Evolutionary conservation across 37 sponge, comb jelly and placozoan genomes (phyloP).

Genomic region (Bolinopsis microptera): DNA sequence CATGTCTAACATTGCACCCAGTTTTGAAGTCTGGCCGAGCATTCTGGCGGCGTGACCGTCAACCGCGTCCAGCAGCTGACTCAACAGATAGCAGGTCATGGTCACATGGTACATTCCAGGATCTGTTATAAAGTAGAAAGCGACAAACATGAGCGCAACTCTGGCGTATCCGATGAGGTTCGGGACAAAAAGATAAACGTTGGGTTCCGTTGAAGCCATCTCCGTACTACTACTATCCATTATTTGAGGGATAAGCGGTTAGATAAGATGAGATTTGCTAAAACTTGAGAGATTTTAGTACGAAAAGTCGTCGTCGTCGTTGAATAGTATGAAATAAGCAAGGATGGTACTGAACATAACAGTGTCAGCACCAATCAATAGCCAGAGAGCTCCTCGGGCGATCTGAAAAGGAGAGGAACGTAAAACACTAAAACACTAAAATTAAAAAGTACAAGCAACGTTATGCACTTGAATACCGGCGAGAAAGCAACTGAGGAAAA

Average conservation of each 20-base stretch:
- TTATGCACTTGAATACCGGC: too few species aligned
- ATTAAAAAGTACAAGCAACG: too few species aligned
- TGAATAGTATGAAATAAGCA: conserved; percentile 37
- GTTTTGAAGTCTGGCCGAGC: conserved; percentile 24
- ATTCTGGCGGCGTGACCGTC: conserved; percentile 61
- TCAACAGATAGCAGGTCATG: conserved; percentile 31
- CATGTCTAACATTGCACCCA: conserved; percentile 60
- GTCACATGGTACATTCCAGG: neutral
- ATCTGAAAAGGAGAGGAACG: too few species aligned
- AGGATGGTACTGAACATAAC: conserved; percentile 54
- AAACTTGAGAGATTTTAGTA: neutral
- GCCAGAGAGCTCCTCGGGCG: conserved; percentile 28
- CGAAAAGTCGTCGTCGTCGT: conserved; percentile 51
- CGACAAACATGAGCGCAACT: conserved; percentile 3
- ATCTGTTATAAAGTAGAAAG: conserved; percentile 63
- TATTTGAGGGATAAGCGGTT: too few species aligned
- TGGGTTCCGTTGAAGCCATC: neutral
- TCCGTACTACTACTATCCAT: neutral
- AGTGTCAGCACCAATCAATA: conserved; percentile 37
- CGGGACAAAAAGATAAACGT: conserved; percentile 27
- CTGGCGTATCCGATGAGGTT: conserved; percentile 46
- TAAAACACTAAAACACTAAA: too few species aligned
- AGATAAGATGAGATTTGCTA: neutral
- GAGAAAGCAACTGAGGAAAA: too few species aligned
- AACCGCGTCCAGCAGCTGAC: conserved; percentile 63